Percentiles rank a stretch among this genome's conserved stretches.
phyloP scores from a whole-genome alignment of 2,113 vertebrate species.

The Romanogobio albipinnatus region DNA sequence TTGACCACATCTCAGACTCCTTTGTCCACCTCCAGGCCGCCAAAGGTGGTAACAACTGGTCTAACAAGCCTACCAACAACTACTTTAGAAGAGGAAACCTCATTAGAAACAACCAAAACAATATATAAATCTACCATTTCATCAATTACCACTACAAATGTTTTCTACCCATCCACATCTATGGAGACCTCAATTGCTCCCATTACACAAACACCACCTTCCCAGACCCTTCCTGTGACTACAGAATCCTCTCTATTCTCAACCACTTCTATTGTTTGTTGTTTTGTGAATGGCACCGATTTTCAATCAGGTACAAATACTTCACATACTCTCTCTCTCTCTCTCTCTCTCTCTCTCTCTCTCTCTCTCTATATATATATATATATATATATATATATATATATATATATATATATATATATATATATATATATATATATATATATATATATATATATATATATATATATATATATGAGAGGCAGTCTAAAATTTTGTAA shows the following conservation, averaged over 20 bases:
- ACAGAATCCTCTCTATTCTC: background rate
- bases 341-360: too few species aligned
- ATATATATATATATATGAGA: too few species aligned
- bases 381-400: too few species aligned
- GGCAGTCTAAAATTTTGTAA: background rate
- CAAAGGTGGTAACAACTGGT: too few species aligned
- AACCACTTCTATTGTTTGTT: conserved; percentile 31
- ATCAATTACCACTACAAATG: background rate
- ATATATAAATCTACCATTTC: background rate
- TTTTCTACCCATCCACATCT: conserved; percentile 1
- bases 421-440: background rate
- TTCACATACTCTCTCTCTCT: too few species aligned
- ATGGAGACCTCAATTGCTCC: conserved; percentile 15
- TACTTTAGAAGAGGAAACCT: background rate
- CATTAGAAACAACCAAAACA: conserved; percentile 6
- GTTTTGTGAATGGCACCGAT: conserved; percentile 46
- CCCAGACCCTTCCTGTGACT: background rate
- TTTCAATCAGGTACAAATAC: conserved; percentile 48
- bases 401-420: background rate
- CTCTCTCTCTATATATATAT: too few species aligned
- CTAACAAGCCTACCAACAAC: too few species aligned
- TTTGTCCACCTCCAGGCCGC: too few species aligned
- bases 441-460: background rate
- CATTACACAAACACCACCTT: conserved; percentile 13
- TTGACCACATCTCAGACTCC: too few species aligned